Conservation (phyloP, 2,797 vertebrate species). For the Melanotaenia maccullochi region DNA sequence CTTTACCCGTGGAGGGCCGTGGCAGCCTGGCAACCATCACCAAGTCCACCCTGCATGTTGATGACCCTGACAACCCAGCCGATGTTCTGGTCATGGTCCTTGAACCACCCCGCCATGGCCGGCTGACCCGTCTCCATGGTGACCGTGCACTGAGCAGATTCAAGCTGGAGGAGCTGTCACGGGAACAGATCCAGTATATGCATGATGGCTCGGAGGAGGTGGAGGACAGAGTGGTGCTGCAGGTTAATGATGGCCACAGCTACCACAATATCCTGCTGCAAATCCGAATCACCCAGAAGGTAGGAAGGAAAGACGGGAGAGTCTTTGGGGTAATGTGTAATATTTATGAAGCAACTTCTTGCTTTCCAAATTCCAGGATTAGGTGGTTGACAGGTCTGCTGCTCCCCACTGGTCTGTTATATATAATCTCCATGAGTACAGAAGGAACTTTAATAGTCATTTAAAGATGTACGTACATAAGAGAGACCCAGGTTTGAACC, state of each 20-base stretch:
- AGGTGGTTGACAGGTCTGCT: background rate
- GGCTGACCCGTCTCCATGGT: constrained; percentile 73
- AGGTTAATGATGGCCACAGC: constrained; percentile 91
- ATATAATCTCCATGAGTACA: background rate
- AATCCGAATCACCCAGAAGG: constrained; percentile 84
- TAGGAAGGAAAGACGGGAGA: constrained; percentile 54
- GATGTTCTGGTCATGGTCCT: constrained; percentile 88
- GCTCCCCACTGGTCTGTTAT: background rate
- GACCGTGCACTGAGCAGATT: constrained; percentile 70
- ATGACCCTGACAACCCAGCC: constrained; percentile 89
- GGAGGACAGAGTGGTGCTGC: constrained; percentile 84
- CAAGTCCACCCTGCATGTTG: constrained; percentile 83
- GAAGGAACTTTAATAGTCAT: background rate
- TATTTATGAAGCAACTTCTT: background rate
- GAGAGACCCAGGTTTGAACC: no score
- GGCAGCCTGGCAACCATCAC: constrained; percentile 75
- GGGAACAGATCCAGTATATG: constrained; percentile 85
- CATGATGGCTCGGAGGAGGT: constrained; percentile 85
- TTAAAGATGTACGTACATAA: no score
- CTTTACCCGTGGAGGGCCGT: constrained; percentile 78
- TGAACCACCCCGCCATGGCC: constrained; percentile 86
- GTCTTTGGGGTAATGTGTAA: background rate
- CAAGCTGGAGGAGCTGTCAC: constrained; percentile 84
- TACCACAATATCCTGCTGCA: constrained; percentile 89
- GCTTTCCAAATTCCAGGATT: background rate